Evolutionary conservation across 2,888 invertebrate genomes (phyloP).

Genomic region (Yponomeuta plumbellus): DNA sequence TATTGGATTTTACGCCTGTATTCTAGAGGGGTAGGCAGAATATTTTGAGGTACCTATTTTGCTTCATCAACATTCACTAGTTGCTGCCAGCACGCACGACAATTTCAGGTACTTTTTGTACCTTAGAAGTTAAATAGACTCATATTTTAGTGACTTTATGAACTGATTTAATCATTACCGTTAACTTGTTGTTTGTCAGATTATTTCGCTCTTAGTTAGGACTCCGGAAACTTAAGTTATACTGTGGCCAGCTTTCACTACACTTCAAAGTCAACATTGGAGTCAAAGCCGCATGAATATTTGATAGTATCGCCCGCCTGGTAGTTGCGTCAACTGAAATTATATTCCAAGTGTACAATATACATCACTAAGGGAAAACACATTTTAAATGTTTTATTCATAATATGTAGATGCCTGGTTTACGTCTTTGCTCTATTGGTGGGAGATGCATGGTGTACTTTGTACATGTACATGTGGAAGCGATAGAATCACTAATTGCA

Average conservation of each 20-base stretch:
- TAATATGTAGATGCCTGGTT: slow-evolving; percentile 1
- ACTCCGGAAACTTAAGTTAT: background rate
- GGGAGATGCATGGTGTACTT: background rate
- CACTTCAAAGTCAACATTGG: slow-evolving; percentile 23
- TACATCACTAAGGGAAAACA: slow-evolving; percentile 22
- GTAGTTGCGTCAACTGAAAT: background rate
- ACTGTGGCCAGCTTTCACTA: slow-evolving; percentile 9
- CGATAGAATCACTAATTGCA: no score
- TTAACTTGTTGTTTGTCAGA: background rate
- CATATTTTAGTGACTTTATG: no score
- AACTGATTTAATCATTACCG: background rate
- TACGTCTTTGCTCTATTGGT: background rate
- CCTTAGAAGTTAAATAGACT: no score
- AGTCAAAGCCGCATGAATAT: slow-evolving; percentile 39
- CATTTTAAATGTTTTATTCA: slow-evolving; percentile 6
- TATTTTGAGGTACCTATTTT: no score
- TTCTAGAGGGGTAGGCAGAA: no score
- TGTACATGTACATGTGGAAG: no score
- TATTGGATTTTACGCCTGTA: no score
- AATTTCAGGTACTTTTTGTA: no score
- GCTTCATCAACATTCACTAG: no score
- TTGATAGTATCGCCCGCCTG: slow-evolving; percentile 22
- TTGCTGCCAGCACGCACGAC: no score
- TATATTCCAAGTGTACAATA: slow-evolving; percentile 11
- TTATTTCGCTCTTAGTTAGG: background rate